Conservation (phyloP, 2,113 vertebrate species). For the Tretioscincus oriximinensis region DNA sequence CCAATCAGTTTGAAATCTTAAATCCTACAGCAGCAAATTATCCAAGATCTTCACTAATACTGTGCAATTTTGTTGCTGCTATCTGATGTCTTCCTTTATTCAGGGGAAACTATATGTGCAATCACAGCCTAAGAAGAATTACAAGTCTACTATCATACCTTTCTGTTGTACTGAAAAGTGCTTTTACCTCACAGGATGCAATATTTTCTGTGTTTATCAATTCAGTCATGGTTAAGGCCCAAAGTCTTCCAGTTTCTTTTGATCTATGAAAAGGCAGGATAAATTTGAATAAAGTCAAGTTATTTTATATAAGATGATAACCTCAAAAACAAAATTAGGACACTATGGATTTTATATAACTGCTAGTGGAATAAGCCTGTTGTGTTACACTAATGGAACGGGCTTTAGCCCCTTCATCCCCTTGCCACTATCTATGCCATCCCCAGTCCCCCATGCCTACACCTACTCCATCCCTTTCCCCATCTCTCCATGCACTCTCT, state of each 20-base stretch:
- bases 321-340: neutral
- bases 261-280: slow-evolving; percentile 76
- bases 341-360: neutral
- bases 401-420: too few species aligned
- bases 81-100: neutral
- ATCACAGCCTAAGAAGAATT: slow-evolving; percentile 4
- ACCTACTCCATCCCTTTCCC: too few species aligned
- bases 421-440: too few species aligned
- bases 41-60: neutral
- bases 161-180: slow-evolving; percentile 78
- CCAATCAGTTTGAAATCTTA: too few species aligned
- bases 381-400: too few species aligned
- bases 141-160: slow-evolving; percentile 70
- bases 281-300: neutral
- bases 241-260: slow-evolving; percentile 81
- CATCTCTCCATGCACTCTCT: too few species aligned
- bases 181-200: slow-evolving; percentile 65
- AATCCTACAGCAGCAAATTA: too few species aligned
- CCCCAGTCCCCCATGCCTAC: too few species aligned
- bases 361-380: too few species aligned
- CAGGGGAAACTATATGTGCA: neutral
- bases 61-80: neutral
- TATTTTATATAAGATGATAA: slow-evolving; percentile 6
- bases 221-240: slow-evolving; percentile 87
- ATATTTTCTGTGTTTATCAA: slow-evolving; percentile 68